Base-by-base conservation (phyloP, 2,888 invertebrate species). In the Cinara cedri region DNA sequence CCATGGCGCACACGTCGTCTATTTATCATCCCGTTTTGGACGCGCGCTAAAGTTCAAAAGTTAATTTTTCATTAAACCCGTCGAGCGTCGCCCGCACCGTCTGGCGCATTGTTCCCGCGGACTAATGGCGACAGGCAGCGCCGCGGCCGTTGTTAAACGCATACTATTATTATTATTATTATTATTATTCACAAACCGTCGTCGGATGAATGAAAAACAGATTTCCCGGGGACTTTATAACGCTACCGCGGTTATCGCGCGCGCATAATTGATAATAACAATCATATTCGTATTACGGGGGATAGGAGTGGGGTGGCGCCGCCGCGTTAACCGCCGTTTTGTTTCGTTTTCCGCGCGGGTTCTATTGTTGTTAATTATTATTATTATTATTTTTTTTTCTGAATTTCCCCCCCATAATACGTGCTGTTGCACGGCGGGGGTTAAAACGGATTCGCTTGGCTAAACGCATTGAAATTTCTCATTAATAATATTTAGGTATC, bases 61-160 rank as follows among this genome's bases (percentile, higher is more conserved):
- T 66, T 57, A 76, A 76, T 76, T 66, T 76, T 76, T 76, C 76
- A 75, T 75, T 55, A 62, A 54, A 66, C 42, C 74, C 34, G 21
- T 11, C 49, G 16, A 16, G 44, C n/a, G 55, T 8, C 1, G 21
- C 66, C 13, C 21, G 24, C n/a, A 68, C n/a, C 34, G 49, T 68
- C 51, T 26, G 21, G 24, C 54, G 55, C 3, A n/a, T n/a, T n/a
- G n/a, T n/a, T n/a, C n/a, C n/a, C 34, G 3, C 1, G 21, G 19
- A 21, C 55, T 55, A 51, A 51, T 57, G 11, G 13, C 11, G 13
- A 21, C 11, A 34, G 26, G 14, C 14, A 10, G 46, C 10, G 46
- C 57, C 24, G 2, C 55, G 13, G 21, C 14, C 21, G 13, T 9
- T 24, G 57, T 24, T 24, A 24, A 24, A 57, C 55, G 19, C 19